Conservation (phyloP, 2,113 vertebrate genomes). For the Megalops atlanticus region DNA sequence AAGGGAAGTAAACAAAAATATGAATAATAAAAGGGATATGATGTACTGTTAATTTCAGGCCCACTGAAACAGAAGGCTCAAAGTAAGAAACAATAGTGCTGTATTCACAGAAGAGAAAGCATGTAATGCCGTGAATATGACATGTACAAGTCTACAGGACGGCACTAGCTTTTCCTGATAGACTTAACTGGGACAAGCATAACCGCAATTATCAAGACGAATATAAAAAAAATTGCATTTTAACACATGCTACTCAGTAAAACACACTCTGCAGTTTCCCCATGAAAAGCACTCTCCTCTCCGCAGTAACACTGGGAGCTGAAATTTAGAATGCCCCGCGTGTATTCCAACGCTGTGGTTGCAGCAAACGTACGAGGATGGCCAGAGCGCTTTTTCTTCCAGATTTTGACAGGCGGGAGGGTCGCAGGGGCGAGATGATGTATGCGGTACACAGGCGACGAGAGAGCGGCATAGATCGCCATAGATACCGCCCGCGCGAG, state of each 20-base stretch:
- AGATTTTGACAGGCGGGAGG: not conserved
- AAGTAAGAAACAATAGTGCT: not conserved
- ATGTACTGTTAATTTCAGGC: not conserved
- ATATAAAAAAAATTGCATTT: too few relatives aligned
- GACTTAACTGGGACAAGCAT: too few relatives aligned
- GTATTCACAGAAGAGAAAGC: not conserved
- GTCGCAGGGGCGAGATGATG: not conserved
- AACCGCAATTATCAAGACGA: too few relatives aligned
- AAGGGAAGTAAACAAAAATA: not conserved
- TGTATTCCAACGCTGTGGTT: not conserved
- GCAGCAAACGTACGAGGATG: not conserved
- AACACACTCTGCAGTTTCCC: too few relatives aligned
- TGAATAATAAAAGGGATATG: not conserved
- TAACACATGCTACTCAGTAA: too few relatives aligned
- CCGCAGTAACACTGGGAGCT: not conserved
- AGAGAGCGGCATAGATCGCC: not conserved
- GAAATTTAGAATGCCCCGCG: not conserved
- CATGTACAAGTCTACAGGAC: not conserved
- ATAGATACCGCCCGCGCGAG: not conserved
- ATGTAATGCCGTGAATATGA: not conserved
- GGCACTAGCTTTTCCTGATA: too few relatives aligned
- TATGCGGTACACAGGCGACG: not conserved
- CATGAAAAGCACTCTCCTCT: not conserved
- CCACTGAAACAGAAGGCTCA: too few relatives aligned
- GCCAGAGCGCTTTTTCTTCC: not conserved